Conservation (phyloP, 2,797 vertebrate genomes). For the Pogonophryne albipinna region DNA sequence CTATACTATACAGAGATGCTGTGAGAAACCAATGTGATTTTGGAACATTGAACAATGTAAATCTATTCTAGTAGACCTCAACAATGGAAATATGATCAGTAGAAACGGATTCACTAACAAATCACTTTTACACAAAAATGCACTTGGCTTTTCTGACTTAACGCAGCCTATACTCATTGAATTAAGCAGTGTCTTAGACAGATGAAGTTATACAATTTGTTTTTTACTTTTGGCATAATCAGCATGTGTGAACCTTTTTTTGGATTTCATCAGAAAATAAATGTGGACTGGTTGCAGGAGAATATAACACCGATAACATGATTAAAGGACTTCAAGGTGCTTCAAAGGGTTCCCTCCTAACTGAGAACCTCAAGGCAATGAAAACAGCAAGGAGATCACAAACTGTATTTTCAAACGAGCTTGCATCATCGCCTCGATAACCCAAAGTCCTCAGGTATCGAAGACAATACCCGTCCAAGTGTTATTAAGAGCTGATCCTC, state of each 20-base stretch:
- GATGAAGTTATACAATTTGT: not conserved
- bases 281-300: constrained; percentile 28
- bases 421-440: constrained; percentile 61
- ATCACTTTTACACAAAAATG: constrained; percentile 7
- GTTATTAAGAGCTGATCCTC: constrained; percentile 70
- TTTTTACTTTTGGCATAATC: constrained; percentile 12
- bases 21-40: too few species aligned
- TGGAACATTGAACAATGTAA: too few species aligned
- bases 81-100: too few species aligned
- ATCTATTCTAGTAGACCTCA: too few species aligned
- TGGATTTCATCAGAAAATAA: constrained; percentile 51
- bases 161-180: not conserved
- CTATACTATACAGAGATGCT: too few species aligned
- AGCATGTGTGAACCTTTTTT: constrained; percentile 1
- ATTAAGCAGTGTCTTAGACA: not conserved
- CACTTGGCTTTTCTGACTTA: not conserved
- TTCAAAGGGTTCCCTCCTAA: constrained; percentile 40
- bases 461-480: constrained; percentile 45
- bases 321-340: constrained; percentile 18
- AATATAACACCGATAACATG: constrained; percentile 23
- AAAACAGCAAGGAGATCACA: constrained; percentile 42
- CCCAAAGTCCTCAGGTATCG: constrained; percentile 47
- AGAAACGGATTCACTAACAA: not conserved
- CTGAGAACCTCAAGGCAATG: constrained; percentile 18
- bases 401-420: constrained; percentile 45